Conservation (phyloP, 2,113 vertebrate species). For the Penelope pileata region DNA sequence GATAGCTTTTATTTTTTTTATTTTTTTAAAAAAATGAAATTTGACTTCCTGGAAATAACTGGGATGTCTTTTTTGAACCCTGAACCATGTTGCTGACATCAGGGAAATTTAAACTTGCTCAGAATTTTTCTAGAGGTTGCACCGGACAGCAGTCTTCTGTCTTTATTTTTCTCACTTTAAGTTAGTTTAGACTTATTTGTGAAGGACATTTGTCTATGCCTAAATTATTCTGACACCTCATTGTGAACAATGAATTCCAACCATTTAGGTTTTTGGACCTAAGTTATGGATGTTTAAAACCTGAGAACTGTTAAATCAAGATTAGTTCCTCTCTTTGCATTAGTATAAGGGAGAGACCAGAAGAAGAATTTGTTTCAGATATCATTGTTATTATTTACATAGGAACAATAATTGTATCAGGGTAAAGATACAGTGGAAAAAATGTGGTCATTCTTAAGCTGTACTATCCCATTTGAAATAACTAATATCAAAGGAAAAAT, state of each 20-base stretch:
- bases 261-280: not conserved
- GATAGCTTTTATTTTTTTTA: not conserved
- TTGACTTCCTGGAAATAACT: not conserved
- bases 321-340: not conserved
- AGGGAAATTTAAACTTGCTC: not conserved
- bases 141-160: not conserved
- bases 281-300: not conserved
- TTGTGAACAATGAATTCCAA: not conserved
- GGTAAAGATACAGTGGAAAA: not conserved
- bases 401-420: not conserved
- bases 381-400: not conserved
- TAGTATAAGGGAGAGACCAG: too few species aligned
- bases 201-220: not conserved
- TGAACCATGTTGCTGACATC: not conserved
- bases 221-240: not conserved
- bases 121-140: not conserved
- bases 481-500: not conserved
- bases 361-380: not conserved
- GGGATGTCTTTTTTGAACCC: not conserved
- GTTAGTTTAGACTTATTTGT: not conserved
- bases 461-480: not conserved
- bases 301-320: not conserved
- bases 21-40: not conserved
- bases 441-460: not conserved
- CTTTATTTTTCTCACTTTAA: not conserved